Conservation (phyloP, 2,113 vertebrate genomes). For the Pantherophis guttatus region DNA sequence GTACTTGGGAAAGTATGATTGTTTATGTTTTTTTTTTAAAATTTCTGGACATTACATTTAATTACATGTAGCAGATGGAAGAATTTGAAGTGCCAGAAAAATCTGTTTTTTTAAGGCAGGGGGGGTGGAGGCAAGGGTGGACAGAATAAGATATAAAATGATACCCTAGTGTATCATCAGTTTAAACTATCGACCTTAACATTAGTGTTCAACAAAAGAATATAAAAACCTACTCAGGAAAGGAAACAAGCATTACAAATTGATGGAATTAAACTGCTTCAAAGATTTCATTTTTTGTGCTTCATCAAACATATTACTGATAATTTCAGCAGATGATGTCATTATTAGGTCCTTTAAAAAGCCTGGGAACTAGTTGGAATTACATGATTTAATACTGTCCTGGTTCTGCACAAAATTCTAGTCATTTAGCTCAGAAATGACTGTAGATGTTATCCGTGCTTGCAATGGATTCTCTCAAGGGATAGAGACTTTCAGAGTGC, state of each 20-base stretch:
- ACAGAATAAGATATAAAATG: background rate
- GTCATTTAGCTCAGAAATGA: background rate
- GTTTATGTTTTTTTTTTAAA: background rate
- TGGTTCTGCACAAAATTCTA: background rate
- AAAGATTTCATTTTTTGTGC: background rate
- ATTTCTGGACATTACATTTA: background rate
- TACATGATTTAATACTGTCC: background rate
- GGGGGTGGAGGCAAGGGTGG: background rate
- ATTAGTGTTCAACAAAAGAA: rapidly evolving
- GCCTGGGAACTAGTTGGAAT: background rate
- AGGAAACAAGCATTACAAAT: background rate
- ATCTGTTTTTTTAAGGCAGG: background rate
- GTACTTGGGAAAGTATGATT: background rate
- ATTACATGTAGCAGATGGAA: background rate
- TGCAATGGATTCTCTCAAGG: background rate
- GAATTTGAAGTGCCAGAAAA: background rate
- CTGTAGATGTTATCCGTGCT: background rate
- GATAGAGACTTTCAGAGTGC: background rate
- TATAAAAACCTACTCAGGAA: rapidly evolving
- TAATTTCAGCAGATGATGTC: background rate
- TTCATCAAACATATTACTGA: background rate
- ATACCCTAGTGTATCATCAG: background rate
- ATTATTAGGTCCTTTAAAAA: background rate
- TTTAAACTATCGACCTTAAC: background rate
- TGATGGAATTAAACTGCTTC: background rate